These are phyloP conservation scores for Standfussiana lucernea DNA, from an alignment of 2,888 invertebrate genomes.

Conservation along the genomic window DNA sequence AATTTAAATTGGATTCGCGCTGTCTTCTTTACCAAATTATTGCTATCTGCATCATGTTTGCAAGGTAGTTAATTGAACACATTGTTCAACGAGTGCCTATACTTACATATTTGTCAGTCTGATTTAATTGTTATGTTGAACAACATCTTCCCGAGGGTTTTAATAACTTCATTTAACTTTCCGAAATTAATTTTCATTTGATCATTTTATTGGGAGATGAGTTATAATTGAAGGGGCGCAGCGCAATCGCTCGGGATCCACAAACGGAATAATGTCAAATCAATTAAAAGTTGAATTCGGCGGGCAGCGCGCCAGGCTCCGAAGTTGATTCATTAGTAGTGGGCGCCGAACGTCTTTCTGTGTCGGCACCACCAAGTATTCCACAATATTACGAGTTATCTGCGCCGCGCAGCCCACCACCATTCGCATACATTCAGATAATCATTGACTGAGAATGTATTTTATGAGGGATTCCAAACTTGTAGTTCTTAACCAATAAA, in stretches of 20 bases:
- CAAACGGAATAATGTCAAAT: conserved; percentile 89
- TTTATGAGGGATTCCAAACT: conserved; percentile 71
- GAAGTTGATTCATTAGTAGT: conserved; percentile 87
- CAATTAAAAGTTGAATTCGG: conserved; percentile 89
- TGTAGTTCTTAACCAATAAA: conserved; percentile 64
- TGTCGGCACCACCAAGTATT: conserved; percentile 67
- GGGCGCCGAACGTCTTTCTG: conserved; percentile 74
- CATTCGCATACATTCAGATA: conserved; percentile 74
- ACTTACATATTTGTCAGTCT: conserved; percentile 56
- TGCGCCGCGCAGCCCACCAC: conserved; percentile 71
- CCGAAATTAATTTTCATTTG: conserved; percentile 88
- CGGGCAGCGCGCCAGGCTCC: conserved; percentile 81
- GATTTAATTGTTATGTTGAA: conserved; percentile 72
- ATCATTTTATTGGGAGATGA: conserved; percentile 87
- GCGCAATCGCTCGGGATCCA: conserved; percentile 83
- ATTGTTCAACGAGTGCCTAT: conserved; percentile 32
- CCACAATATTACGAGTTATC: conserved; percentile 79
- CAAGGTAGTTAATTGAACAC: conserved; percentile 27
- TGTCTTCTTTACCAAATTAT: conserved; percentile 24
- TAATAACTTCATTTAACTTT: conserved; percentile 87
- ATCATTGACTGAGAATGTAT: conserved; percentile 70
- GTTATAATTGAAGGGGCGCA: conserved; percentile 87
- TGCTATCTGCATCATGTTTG: conserved; percentile 14
- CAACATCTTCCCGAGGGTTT: conserved; percentile 76
- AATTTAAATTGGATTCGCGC: conserved; percentile 27